Evolutionary conservation across 37 sponge, comb jelly and placozoan genomes (phyloP), one percentile per base, ranked within the genome.

Genomic region (Mnemiopsis leidyi): DNA sequence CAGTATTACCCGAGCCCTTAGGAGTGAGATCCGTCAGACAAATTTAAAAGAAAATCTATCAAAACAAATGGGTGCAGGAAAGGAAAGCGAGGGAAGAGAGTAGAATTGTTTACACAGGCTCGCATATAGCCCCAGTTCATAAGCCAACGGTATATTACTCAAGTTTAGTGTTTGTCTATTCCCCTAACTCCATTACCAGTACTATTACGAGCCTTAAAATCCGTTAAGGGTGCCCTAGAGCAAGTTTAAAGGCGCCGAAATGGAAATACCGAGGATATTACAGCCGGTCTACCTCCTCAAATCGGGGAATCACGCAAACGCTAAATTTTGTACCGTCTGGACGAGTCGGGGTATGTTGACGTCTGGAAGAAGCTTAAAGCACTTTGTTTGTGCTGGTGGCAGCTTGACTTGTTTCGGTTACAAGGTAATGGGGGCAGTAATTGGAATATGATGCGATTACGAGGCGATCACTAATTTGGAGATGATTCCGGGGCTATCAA

Each of bases 81-180:
- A 25, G 20, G 75, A 71, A 25, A 71, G 75, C n/a, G 75, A 25
- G 20, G 75, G 75, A 71, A 25, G 75, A 71, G 75, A 5, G 75
- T 48, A 18, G 13, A 18, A 13, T 48, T 48, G 61, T 48, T 48
- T 48, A 48, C 61, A 48, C 61, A 48, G 61, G 61, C 61, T 18
- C n/a, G n/a, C n/a, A 61, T 61, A 61, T 61, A 61, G 9, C 18
- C 73, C 73, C 73, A 28, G 73, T 69, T 69, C 73, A 69, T 69
- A 25, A 69, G 73, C 29, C 73, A n/a, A n/a, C 29, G 73, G 18
- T 61, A 61, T 69, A 69, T 69, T 69, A 69, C 29, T 69, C 73
- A 69, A 69, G 73, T 69, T 69, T 69, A 69, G 61, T 48, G 61
- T 48, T 48, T 48, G 61, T 48, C 61, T 48, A 48, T 48, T 48